These are phyloP conservation scores for Ancistrus triradiatus DNA, from an alignment of 2,113 vertebrate genomes.

Conservation along the genomic window DNA sequence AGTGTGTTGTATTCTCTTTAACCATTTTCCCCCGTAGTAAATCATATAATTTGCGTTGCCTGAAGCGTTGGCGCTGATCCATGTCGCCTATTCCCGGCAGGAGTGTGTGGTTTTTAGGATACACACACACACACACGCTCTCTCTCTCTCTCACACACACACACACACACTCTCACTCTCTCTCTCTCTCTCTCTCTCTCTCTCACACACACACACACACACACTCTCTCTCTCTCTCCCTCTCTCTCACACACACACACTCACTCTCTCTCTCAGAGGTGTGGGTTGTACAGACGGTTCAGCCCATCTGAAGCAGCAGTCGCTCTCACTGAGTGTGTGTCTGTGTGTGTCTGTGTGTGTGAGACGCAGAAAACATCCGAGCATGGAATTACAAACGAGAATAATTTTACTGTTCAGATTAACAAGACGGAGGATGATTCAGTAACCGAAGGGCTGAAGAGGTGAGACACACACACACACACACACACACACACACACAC, in stretches of 20 bases:
- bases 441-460: slow-evolving; percentile 46
- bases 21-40: slow-evolving; percentile 11
- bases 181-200: slow-evolving; percentile 26
- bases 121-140: slow-evolving; percentile 16
- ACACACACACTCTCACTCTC: slow-evolving; percentile 22
- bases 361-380: slow-evolving; percentile 25
- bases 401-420: slow-evolving; percentile 52
- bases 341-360: slow-evolving; percentile 8
- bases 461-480: slow-evolving; percentile 52
- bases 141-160: slow-evolving; percentile 40
- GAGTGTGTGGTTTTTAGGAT: not conserved
- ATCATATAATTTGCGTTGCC: slow-evolving; percentile 56
- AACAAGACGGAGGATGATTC: slow-evolving; percentile 40
- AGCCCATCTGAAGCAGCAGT: not conserved
- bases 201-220: not conserved
- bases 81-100: slow-evolving; percentile 38
- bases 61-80: slow-evolving; percentile 62
- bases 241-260: slow-evolving; percentile 34
- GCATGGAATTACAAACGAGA: slow-evolving; percentile 63
- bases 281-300: slow-evolving; percentile 18
- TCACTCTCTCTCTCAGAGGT: slow-evolving; percentile 22
- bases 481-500: not conserved
- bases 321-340: slow-evolving; percentile 4
- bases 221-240: slow-evolving; percentile 35
- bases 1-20: too few relatives aligned